These are phyloP conservation scores for Argyrosomus japonicus DNA, from an alignment of 2,113 vertebrate genomes.

Conservation along the genomic window DNA sequence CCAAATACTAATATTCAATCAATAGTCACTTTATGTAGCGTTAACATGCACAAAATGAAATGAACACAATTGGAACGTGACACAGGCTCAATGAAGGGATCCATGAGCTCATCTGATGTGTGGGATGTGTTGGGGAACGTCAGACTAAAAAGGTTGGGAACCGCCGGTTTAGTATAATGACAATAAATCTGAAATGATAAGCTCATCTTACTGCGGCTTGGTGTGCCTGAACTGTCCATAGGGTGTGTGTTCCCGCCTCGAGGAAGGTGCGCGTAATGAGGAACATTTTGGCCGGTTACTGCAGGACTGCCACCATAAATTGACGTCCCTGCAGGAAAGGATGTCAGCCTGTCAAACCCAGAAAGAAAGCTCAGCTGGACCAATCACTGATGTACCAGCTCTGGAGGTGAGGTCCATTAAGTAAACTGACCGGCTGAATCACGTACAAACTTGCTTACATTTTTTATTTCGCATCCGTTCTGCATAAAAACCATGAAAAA, in stretches of 20 bases:
- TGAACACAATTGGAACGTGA: not conserved
- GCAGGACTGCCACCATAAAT: slow-evolving; percentile 46
- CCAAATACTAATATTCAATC: not conserved
- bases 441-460: not conserved
- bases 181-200: not conserved
- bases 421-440: not conserved
- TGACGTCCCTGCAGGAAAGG: slow-evolving; percentile 59
- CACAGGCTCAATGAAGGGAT: not conserved
- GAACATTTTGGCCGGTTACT: slow-evolving; percentile 48
- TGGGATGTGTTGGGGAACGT: not conserved
- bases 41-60: not conserved
- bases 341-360: slow-evolving; percentile 39
- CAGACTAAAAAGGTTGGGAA: not conserved
- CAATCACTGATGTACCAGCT: slow-evolving; percentile 12
- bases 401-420: slow-evolving; percentile 48
- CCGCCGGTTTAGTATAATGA: not conserved
- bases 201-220: slow-evolving; percentile 27
- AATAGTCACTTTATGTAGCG: not conserved
- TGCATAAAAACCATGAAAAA: not conserved
- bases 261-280: slow-evolving; percentile 53
- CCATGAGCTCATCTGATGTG: not conserved
- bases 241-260: slow-evolving; percentile 38
- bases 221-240: slow-evolving; percentile 48
- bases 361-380: slow-evolving; percentile 17
- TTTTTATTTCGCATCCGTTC: not conserved